These are phyloP conservation scores for Chlamydotis undulata DNA, from an alignment of 2,113 vertebrate species.

Conservation along the genomic window DNA sequence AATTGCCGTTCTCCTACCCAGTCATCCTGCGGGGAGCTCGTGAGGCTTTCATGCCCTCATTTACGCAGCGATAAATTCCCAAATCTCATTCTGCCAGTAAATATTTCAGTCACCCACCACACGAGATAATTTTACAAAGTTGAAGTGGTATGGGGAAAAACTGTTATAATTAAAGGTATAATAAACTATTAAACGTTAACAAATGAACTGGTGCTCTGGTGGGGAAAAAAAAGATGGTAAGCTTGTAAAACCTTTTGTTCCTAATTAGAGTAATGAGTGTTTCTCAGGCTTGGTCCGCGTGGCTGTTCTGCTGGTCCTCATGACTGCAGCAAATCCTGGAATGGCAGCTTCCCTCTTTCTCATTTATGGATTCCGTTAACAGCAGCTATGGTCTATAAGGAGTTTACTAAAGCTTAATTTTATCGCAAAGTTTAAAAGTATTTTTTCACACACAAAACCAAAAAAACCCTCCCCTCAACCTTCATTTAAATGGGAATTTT, in stretches of 20 bases:
- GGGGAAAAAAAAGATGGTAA: not conserved
- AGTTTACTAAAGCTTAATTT: not conserved
- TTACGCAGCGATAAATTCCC: not conserved
- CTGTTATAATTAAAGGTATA: constrained; percentile 4
- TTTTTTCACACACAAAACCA: not conserved
- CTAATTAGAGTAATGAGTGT: not conserved
- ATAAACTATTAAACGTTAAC: constrained; percentile 19
- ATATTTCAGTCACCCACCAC: not conserved
- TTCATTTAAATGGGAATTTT: not conserved
- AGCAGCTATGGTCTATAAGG: not conserved
- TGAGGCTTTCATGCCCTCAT: constrained; percentile 18
- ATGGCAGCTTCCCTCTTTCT: not conserved
- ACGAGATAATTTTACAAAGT: not conserved
- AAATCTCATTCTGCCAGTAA: constrained; percentile 16
- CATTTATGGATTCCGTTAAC: not conserved
- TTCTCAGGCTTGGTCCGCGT: not conserved
- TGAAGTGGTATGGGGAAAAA: not conserved
- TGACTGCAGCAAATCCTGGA: not conserved
- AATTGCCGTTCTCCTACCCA: not conserved
- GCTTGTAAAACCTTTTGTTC: not conserved
- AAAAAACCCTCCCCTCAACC: not conserved
- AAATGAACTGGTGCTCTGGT: not conserved
- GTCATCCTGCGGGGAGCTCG: constrained; percentile 4
- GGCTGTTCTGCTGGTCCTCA: not conserved
- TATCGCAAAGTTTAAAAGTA: not conserved